Conservation (phyloP, 1,140 invertebrate species). For the Oryzaephilus surinamensis region DNA sequence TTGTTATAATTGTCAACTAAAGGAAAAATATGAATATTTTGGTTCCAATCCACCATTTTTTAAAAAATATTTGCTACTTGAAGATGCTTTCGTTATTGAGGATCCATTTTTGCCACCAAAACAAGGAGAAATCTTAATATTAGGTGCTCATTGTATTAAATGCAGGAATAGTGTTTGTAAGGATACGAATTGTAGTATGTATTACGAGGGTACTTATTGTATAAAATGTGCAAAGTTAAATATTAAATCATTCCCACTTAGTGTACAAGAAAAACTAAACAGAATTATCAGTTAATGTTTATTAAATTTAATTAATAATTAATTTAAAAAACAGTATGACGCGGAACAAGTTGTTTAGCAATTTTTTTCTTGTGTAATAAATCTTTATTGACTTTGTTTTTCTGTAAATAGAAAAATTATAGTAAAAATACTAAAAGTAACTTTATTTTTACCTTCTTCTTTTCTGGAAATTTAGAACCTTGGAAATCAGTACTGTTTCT, state of each 20-base stretch:
- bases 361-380: conserved; percentile 23
- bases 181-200: conserved; percentile 64
- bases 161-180: conserved; percentile 63
- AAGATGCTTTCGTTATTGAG: conserved; percentile 64
- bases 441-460: conserved; percentile 16
- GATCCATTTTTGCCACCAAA: conserved; percentile 66
- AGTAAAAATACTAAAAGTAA: conserved; percentile 2
- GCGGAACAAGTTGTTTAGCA: conserved; percentile 24
- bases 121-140: conserved; percentile 55
- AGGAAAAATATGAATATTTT: conserved; percentile 62
- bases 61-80: conserved; percentile 41
- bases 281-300: conserved; percentile 17
- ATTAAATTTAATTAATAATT: neutral
- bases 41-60: conserved; percentile 60
- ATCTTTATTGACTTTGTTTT: conserved; percentile 27
- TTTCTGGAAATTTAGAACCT: conserved; percentile 8
- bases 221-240: conserved; percentile 50
- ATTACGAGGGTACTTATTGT: conserved; percentile 65
- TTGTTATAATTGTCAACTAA: conserved; percentile 52
- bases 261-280: conserved; percentile 29
- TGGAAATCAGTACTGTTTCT: conserved; percentile 9
- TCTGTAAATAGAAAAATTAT: conserved; percentile 23
- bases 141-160: conserved; percentile 61
- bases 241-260: conserved; percentile 50
- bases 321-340: conserved; percentile 1